Percentiles rank a stretch among this genome's conserved stretches.
Evolutionary conservation across 2,888 invertebrate species (phyloP).

Genomic region (Rhamphomyia laevipes): DNA sequence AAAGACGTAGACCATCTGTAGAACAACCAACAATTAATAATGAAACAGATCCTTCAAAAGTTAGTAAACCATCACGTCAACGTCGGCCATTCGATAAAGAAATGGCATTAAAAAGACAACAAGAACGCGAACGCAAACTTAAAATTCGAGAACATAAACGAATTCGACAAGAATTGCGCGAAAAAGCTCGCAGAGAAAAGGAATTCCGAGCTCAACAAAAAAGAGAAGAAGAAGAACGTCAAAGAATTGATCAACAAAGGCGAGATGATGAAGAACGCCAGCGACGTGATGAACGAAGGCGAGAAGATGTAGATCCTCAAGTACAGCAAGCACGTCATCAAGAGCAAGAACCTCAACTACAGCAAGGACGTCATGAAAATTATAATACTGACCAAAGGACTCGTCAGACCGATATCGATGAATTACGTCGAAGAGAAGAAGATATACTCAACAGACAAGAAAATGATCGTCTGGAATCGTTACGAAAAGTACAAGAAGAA

Average conservation of each 20-base stretch:
- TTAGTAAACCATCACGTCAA: constrained; percentile 7
- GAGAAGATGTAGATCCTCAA: constrained; percentile 13
- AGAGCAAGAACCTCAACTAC: too few species aligned
- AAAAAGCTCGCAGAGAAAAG: not conserved
- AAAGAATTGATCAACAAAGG: not conserved
- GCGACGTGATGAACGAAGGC: constrained; percentile 14
- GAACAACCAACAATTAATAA: constrained; percentile 10
- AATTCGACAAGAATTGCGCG: not conserved
- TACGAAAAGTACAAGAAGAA: not conserved
- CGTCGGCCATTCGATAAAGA: constrained; percentile 8
- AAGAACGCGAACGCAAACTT: constrained; percentile 3
- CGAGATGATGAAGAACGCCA: constrained; percentile 6
- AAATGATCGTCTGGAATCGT: not conserved
- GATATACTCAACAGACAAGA: not conserved
- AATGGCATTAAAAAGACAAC: constrained; percentile 5
- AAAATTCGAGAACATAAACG: constrained; percentile 5
- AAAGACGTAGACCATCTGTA: constrained; percentile 12
- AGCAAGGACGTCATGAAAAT: too few species aligned
- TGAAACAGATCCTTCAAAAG: constrained; percentile 16
- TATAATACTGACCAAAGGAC: not conserved
- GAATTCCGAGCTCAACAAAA: not conserved
- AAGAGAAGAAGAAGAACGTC: not conserved
- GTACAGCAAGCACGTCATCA: constrained; percentile 6
- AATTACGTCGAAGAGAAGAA: not conserved
- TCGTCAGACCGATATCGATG: not conserved